A percentile compares a stretch with the other conserved stretches of the same genome.
These are phyloP conservation scores for Embiotoca jacksoni DNA, from an alignment of 2,113 vertebrate genomes.

Conservation along the genomic window DNA sequence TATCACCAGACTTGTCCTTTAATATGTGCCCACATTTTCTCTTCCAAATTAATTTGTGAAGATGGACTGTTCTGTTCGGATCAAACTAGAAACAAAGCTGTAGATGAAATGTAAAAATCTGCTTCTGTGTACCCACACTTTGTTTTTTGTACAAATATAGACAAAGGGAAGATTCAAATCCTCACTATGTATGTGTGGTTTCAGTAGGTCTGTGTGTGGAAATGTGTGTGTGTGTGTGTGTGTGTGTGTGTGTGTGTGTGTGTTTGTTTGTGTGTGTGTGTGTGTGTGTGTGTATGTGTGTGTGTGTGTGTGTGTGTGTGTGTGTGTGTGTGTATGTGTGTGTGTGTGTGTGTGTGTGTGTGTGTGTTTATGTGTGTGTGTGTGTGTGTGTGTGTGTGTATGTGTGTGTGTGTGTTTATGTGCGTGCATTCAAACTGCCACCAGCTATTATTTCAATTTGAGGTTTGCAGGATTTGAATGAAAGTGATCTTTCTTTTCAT, in stretches of 20 bases:
- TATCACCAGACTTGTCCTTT: too few relatives aligned
- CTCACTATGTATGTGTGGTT: not conserved
- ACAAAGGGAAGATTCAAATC: slow-evolving; percentile 13
- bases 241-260: not conserved
- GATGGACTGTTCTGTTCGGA: too few relatives aligned
- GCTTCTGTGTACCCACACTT: too few relatives aligned
- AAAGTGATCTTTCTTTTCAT: slow-evolving; percentile 73
- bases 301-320: not conserved
- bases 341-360: not conserved
- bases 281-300: not conserved
- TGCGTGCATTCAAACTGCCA: slow-evolving; percentile 54
- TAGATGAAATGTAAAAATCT: too few relatives aligned
- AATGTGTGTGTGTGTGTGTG: not conserved
- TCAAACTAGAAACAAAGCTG: too few relatives aligned
- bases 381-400: not conserved
- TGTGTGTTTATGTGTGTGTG: not conserved
- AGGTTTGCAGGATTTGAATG: slow-evolving; percentile 64
- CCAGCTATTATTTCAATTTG: slow-evolving; percentile 73
- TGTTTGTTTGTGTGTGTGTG: not conserved
- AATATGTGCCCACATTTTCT: too few relatives aligned
- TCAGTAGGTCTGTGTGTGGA: too few relatives aligned
- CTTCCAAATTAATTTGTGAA: too few relatives aligned
- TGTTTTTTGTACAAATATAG: not conserved
- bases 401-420: not conserved
- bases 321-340: not conserved